Evolutionary conservation across 2,113 vertebrate species (phyloP).

Genomic region (Actinemys pallida): DNA sequence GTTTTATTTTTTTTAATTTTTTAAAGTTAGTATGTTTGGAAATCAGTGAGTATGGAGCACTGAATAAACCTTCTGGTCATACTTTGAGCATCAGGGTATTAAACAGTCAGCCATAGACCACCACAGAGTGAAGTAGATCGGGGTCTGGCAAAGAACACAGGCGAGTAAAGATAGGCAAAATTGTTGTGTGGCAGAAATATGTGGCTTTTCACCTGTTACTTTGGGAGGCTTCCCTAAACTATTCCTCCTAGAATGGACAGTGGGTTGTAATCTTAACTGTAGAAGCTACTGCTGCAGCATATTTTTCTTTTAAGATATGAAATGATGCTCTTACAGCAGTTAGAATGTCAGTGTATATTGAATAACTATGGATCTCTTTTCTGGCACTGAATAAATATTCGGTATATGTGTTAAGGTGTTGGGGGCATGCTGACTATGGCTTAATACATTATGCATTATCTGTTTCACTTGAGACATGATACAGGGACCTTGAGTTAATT

Average conservation of each 20-base stretch:
- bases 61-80: not conserved
- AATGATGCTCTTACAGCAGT: accelerated
- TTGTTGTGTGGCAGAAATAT: not conserved
- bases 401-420: not conserved
- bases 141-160: not conserved
- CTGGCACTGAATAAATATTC: not conserved
- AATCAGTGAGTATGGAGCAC: not conserved
- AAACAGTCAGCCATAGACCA: not conserved
- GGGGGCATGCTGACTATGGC: not conserved
- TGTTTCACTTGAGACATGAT: not conserved
- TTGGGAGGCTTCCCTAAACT: not conserved
- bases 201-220: not conserved
- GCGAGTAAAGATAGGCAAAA: not conserved
- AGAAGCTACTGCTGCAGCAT: not conserved
- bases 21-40: not conserved
- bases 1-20: not conserved
- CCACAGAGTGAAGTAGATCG: accelerated
- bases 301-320: not conserved
- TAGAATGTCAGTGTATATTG: accelerated
- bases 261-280: not conserved
- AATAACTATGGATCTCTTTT: not conserved
- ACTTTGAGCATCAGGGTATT: not conserved
- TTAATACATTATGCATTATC: not conserved
- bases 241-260: not conserved
- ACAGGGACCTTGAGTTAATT: not conserved